Conservation (phyloP, 1,140 invertebrate species). For the Drosophila orosa region DNA sequence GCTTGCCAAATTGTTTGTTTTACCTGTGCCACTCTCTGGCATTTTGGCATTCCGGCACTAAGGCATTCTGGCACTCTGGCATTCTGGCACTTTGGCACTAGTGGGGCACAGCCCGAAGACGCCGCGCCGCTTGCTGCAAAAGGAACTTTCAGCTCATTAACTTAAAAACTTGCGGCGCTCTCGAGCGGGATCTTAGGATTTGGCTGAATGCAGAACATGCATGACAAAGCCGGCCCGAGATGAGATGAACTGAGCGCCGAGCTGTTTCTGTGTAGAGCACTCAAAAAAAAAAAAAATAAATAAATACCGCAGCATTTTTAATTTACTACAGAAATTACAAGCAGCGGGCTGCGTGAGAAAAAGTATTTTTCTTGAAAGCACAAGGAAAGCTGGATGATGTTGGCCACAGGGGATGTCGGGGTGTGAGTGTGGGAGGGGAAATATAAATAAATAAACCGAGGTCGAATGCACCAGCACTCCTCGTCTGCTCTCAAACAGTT, state of each 20-base stretch:
- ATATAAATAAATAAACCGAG: constrained; percentile 82
- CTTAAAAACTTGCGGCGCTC: constrained; percentile 62
- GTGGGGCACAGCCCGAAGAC: constrained; percentile 24
- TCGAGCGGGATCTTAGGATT: constrained; percentile 48
- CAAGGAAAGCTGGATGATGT: constrained; percentile 49
- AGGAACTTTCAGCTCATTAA: constrained; percentile 68
- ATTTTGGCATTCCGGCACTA: constrained; percentile 8
- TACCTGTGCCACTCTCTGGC: constrained; percentile 12
- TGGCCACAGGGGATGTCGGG: neutral
- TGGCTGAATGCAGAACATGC: constrained; percentile 50
- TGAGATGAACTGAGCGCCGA: constrained; percentile 32
- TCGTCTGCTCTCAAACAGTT: constrained; percentile 36
- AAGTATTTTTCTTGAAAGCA: constrained; percentile 64
- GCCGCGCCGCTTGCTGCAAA: constrained; percentile 28
- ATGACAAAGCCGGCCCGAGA: constrained; percentile 61
- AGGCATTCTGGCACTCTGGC: constrained; percentile 12
- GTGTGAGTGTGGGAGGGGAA: constrained; percentile 35
- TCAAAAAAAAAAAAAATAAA: constrained; percentile 39
- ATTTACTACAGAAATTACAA: constrained; percentile 79
- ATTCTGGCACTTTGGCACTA: constrained; percentile 8
- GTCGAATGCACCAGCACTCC: constrained; percentile 61
- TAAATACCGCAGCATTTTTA: constrained; percentile 69
- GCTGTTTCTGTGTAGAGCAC: constrained; percentile 52
- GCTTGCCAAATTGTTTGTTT: neutral
- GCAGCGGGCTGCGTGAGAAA: constrained; percentile 57